phyloP scores from a whole-genome alignment of 2,797 vertebrate genomes.

The Chelon labrosus region DNA sequence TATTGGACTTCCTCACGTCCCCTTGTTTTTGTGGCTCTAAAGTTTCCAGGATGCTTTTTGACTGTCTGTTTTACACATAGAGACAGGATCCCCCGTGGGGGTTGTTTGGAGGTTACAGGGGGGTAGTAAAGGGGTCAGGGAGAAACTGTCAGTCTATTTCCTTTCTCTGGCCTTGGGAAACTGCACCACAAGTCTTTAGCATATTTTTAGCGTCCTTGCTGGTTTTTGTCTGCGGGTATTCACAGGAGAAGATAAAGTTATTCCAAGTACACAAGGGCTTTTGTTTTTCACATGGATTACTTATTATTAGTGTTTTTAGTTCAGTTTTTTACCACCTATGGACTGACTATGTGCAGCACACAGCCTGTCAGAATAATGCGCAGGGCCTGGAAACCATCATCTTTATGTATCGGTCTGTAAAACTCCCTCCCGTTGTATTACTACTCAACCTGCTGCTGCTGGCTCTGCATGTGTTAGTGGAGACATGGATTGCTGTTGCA shows the following conservation, averaged over 20 bases:
- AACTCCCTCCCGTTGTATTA: conserved; percentile 70
- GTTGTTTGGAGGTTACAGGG: conserved; percentile 81
- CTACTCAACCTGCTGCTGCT: conserved; percentile 58
- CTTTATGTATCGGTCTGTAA: conserved; percentile 74
- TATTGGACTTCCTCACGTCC: conserved; percentile 78
- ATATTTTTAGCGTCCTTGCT: conserved; percentile 81
- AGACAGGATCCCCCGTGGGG: conserved; percentile 83
- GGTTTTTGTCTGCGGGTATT: conserved; percentile 67
- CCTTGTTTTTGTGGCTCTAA: conserved; percentile 76
- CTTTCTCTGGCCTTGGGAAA: conserved; percentile 89
- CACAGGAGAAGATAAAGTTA: conserved; percentile 71
- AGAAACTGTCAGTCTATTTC: conserved; percentile 88
- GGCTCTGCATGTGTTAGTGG: conserved; percentile 12
- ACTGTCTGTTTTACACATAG: conserved; percentile 88
- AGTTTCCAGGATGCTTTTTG: conserved; percentile 86
- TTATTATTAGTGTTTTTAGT: conserved; percentile 69
- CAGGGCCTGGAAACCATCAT: conserved; percentile 80
- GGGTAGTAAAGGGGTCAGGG: conserved; percentile 84
- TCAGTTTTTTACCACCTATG: conserved; percentile 12
- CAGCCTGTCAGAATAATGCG: conserved; percentile 61
- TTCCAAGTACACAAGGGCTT: conserved; percentile 64
- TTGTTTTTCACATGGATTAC: conserved; percentile 74
- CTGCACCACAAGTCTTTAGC: conserved; percentile 81
- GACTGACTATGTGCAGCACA: conserved; percentile 46
- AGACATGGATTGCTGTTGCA: conserved; percentile 1